These are phyloP conservation scores for Asobara japonica DNA, from an alignment of 1,140 invertebrate genomes.

Conservation along the genomic window DNA sequence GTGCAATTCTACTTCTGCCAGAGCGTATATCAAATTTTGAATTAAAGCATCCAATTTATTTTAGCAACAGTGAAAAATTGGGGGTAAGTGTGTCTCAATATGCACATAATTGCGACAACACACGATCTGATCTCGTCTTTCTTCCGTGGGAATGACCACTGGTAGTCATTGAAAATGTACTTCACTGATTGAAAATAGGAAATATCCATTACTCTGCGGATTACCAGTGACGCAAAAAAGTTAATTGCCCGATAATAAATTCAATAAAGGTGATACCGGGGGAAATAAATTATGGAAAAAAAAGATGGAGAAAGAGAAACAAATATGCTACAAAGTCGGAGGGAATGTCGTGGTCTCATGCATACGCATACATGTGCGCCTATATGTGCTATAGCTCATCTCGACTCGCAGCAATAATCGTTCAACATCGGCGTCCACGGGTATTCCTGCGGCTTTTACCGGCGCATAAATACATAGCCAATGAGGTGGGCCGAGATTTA, in stretches of 20 bases:
- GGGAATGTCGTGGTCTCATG: conserved; percentile 9
- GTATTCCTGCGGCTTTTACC: conserved; percentile 10
- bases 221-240: background rate
- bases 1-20: too few species aligned
- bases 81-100: too few species aligned
- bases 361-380: background rate
- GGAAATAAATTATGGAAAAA: background rate
- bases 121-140: too few species aligned
- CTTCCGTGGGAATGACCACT: too few species aligned
- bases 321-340: conserved; percentile 2
- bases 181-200: background rate
- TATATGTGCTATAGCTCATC: background rate
- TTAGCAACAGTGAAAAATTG: too few species aligned
- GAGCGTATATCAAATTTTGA: too few species aligned
- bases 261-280: background rate
- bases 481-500: background rate
- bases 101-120: too few species aligned
- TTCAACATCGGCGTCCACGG: conserved; percentile 4
- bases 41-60: too few species aligned
- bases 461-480: background rate
- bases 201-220: background rate
- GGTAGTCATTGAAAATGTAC: too few species aligned
- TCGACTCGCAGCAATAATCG: conserved; percentile 4
- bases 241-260: conserved; percentile 5
- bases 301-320: background rate